phyloP scores from a whole-genome alignment of 1,140 invertebrate genomes.

The Cyphomyrmex costatus region DNA sequence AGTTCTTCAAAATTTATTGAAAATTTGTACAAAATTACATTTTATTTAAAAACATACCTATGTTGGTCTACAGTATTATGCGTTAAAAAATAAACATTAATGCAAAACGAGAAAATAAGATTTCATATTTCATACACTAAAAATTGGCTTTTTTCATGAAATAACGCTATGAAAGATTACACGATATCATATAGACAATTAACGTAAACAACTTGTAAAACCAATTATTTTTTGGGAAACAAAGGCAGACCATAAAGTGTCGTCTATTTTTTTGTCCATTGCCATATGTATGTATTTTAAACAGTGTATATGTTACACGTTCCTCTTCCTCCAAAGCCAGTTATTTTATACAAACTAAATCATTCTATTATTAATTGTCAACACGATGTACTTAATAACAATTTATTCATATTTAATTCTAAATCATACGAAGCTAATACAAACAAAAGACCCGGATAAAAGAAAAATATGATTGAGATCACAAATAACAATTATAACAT shows the following conservation, averaged over 20 bases:
- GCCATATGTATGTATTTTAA: background rate
- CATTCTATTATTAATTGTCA: background rate
- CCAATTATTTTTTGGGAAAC: constrained; percentile 14
- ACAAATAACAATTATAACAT: background rate
- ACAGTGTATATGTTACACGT: background rate
- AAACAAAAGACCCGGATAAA: background rate
- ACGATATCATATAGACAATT: background rate
- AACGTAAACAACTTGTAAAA: constrained; percentile 11
- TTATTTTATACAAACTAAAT: constrained; percentile 28
- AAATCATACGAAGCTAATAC: background rate
- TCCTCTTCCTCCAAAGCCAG: background rate
- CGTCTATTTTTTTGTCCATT: constrained; percentile 6
- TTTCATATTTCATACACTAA: background rate
- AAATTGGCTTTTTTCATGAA: background rate
- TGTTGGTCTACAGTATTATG: background rate
- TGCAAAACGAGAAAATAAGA: background rate
- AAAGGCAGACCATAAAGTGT: background rate
- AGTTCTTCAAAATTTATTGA: background rate
- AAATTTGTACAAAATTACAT: background rate
- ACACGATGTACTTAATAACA: constrained; percentile 15
- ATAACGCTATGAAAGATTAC: background rate
- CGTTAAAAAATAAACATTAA: background rate
- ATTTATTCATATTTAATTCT: background rate
- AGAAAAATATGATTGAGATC: background rate
- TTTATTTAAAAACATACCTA: background rate